Evolutionary conservation across 2,113 vertebrate genomes (phyloP).

Genomic region (Spea bombifrons): DNA sequence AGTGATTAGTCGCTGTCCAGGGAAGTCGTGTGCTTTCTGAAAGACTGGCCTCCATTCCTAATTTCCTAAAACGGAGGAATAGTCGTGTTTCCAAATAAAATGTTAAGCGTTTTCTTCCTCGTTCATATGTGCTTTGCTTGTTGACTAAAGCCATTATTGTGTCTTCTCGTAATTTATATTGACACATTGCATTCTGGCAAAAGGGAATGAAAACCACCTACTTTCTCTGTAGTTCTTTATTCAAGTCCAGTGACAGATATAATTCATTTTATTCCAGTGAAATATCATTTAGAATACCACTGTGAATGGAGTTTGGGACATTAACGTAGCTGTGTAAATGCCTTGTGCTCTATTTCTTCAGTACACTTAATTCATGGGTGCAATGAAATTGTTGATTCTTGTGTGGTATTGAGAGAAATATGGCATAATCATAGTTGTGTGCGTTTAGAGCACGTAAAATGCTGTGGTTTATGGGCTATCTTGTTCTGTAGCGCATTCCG

Average conservation of each 20-base stretch:
- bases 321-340: slow-evolving; percentile 9
- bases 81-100: too few relatives aligned
- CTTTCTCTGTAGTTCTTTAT: background rate
- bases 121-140: too few relatives aligned
- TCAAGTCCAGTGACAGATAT: background rate
- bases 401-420: slow-evolving; percentile 25
- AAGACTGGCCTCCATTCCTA: too few relatives aligned
- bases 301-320: background rate
- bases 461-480: slow-evolving; percentile 17
- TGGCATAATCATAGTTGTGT: slow-evolving; percentile 42
- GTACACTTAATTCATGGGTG: slow-evolving; percentile 12
- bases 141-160: too few relatives aligned
- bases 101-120: background rate
- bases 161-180: background rate
- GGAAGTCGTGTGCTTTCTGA: too few relatives aligned
- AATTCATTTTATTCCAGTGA: background rate
- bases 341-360: background rate
- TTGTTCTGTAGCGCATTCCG: slow-evolving; percentile 19
- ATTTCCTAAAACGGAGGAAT: too few relatives aligned
- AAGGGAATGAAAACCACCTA: background rate
- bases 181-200: background rate
- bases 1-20: too few relatives aligned
- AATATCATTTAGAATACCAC: background rate
- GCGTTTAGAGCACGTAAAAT: slow-evolving; percentile 37
- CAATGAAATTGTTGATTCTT: slow-evolving; percentile 14